Evolutionary conservation across 2,797 vertebrate genomes (phyloP).

Genomic region (Aldrovandia affinis): DNA sequence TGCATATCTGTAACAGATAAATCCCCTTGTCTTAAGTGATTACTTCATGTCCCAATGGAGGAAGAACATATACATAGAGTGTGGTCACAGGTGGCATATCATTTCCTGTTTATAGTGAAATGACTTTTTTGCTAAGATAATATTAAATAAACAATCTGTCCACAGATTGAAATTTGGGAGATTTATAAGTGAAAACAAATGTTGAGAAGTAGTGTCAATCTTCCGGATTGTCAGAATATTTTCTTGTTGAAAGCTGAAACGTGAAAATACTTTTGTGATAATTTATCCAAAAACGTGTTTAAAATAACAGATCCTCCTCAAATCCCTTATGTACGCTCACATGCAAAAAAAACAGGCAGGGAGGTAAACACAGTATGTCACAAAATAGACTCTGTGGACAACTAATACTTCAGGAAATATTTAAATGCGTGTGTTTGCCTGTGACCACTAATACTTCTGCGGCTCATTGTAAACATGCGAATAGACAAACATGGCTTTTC

Average conservation of each 20-base stretch:
- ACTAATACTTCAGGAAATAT: conserved; percentile 6
- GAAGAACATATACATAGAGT: conserved; percentile 36
- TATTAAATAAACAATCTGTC: conserved; percentile 57
- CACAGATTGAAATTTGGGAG: conserved; percentile 65
- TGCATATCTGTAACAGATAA: conserved; percentile 50
- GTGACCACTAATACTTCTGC: not conserved
- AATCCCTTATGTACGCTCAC: conserved; percentile 45
- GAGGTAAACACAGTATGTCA: not conserved
- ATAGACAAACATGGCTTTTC: not conserved
- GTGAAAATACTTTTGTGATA: conserved; percentile 39
- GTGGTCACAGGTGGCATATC: conserved; percentile 60
- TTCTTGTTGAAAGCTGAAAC: conserved; percentile 45
- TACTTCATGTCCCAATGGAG: conserved; percentile 52
- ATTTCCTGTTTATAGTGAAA: conserved; percentile 58
- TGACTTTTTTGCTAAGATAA: conserved; percentile 45
- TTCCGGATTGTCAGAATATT: conserved; percentile 60
- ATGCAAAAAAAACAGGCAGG: not conserved
- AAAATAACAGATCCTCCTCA: conserved; percentile 46
- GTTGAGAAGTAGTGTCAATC: conserved; percentile 50
- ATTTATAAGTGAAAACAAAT: conserved; percentile 65
- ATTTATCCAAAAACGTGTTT: conserved; percentile 46
- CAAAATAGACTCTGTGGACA: not conserved
- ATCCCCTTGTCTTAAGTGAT: conserved; percentile 56
- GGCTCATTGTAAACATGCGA: not conserved
- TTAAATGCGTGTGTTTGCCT: not conserved